Base-by-base conservation (phyloP, 2,888 invertebrate species). In the Alitta virens region DNA sequence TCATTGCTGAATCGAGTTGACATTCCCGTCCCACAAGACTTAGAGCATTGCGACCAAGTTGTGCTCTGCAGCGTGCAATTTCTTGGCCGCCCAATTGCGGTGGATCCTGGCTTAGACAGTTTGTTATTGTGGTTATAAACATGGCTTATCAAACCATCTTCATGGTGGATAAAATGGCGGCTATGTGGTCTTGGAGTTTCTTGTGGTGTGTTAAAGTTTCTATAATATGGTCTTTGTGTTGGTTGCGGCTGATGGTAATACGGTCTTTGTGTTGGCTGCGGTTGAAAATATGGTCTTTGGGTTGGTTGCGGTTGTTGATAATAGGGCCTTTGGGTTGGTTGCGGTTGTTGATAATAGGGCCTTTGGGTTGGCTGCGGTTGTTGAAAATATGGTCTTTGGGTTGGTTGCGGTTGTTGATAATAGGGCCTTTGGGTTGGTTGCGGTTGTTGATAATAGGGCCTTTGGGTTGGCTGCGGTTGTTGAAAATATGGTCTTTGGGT, bases 41-140 rank as follows among this genome's bases (percentile, higher is more conserved):
- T 68, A 59, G 75, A 76, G 66, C 78, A 78, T 3, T 73, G 59
- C 5, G 76, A 72, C 78, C 78, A 78, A 23, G 72, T 66, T 14
- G 75, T 63, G 33, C 33, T 33, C 33, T 33, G 33, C 33, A 33
- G 33, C 5, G 33, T 33, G 33, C 33, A 33, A 33, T 33, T 33
- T 5, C 33, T 5, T 5, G 33, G 33, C 12, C 33, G 5, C 7
- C 33, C 33, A 12, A 33, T 33, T 33, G 33, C 33, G 12, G 33
- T 33, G 5, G 33, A 33, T 12, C 5, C 33, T 7, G 33, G 33
- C 12, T 33, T 33, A 33, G 33, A 33, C 5, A 12, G 33, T 33
- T 33, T 33, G 33, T 33, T 5, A 12, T 12, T 33, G 33, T 33
- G 33, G 33, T 12, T 33, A 12, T 33, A 33, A 12, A 33, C 33